These are phyloP conservation scores for Melieria crassipennis DNA, from an alignment of 2,888 invertebrate species.

Conservation along the genomic window DNA sequence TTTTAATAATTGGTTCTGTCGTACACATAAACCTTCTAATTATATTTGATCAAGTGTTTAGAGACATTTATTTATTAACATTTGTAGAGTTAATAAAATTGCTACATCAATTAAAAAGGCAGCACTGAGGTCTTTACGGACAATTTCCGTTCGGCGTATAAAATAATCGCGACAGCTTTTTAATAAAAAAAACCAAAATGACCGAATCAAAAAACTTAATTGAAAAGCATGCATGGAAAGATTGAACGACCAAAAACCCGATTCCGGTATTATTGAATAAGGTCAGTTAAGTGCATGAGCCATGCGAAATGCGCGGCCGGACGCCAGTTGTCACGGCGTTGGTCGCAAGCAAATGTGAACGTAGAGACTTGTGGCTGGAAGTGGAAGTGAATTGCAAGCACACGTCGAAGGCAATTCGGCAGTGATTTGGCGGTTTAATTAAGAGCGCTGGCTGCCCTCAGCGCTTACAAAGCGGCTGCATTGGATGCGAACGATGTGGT, in stretches of 20 bases:
- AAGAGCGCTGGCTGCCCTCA: background rate
- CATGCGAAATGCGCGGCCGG: slow-evolving; percentile 4
- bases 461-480: background rate
- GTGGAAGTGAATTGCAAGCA: background rate
- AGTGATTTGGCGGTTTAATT: slow-evolving; percentile 10
- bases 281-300: slow-evolving; percentile 23
- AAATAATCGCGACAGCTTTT: background rate
- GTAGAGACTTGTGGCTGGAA: background rate
- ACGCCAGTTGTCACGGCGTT: background rate
- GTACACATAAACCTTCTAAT: no score
- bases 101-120: no score
- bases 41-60: no score
- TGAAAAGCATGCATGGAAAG: background rate
- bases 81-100: no score
- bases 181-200: background rate
- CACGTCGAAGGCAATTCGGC: background rate
- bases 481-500: no score
- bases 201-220: background rate
- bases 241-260: background rate
- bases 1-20: no score
- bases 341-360: background rate
- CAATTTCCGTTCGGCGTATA: no score
- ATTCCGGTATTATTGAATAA: slow-evolving; percentile 30
- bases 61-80: no score
- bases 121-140: no score